These are phyloP conservation scores for Tokudaia muenninki DNA, from an alignment of 2,797 vertebrate species.

Conservation along the genomic window DNA sequence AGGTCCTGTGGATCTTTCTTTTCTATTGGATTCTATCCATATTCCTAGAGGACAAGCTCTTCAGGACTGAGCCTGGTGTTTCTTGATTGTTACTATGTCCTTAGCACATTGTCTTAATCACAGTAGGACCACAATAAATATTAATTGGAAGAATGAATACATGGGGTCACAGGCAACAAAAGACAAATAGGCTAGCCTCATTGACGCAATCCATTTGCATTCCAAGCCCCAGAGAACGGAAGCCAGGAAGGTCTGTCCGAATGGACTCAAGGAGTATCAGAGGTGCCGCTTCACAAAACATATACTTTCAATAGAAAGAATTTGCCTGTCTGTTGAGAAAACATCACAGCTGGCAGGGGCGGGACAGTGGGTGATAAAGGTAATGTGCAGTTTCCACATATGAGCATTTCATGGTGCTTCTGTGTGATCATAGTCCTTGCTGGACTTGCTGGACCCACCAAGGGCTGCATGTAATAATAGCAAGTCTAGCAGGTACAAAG, in stretches of 20 bases:
- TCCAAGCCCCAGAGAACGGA: not conserved
- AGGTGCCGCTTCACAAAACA: not conserved
- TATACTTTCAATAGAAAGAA: slow-evolving; percentile 1
- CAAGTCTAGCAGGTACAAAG: not conserved
- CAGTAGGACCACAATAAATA: not conserved
- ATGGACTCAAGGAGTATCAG: not conserved
- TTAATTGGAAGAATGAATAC: not conserved
- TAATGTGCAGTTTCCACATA: not conserved
- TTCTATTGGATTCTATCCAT: not conserved
- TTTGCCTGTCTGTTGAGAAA: slow-evolving; percentile 17
- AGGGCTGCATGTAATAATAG: not conserved
- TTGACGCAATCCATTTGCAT: not conserved
- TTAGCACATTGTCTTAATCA: not conserved
- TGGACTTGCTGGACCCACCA: too few relatives aligned
- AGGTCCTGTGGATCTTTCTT: not conserved
- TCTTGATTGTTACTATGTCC: not conserved
- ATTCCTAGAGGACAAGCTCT: not conserved
- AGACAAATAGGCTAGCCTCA: not conserved
- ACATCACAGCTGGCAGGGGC: not conserved
- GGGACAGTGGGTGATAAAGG: too few relatives aligned
- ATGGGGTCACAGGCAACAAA: not conserved
- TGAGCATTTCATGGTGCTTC: not conserved
- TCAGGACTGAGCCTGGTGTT: not conserved
- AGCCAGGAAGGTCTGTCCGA: not conserved
- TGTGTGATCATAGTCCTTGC: not conserved